Base-by-base conservation (phyloP, 2,888 invertebrate genomes). In the Operophtera brumata region DNA sequence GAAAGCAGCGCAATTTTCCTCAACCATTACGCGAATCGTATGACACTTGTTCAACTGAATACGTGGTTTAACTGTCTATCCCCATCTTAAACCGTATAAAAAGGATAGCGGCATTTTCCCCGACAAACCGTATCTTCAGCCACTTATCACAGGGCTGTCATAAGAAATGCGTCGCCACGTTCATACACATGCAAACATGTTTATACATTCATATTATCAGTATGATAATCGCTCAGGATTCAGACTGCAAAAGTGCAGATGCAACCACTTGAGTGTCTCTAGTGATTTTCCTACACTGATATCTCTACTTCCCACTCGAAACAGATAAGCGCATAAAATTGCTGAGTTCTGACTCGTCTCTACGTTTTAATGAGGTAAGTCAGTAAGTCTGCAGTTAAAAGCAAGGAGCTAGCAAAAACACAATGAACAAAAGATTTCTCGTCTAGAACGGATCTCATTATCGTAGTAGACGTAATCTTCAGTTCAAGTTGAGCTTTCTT, bases 211-310 rank as follows among this genome's bases (percentile, higher is more conserved):
- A 54, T 37, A 52, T 70, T 70, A 78, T 76, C 73, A 34, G 67
- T 41, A 49, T 42, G 67, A 71, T 75, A 65, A 79, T 78, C 75
- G 59, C 57, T 46, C 63, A 49, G 59, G 65, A 70, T 67, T 69
- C 55, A 57, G 51, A 64, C 59, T 55, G 46, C 52, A 48, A 36
- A 34, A 45, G 56, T 57, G 68, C 64, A 62, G 59, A 54, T 60
- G 61, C 60, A 53, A 55, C 52, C 71, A 69, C 70, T 72, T 69
- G 64, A 70, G 69, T 65, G 67, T 62, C 65, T 59, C 62, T 64
- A 58, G 66, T 62, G 57, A 62, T 68, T 66, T 69, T 71, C 63
- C 62, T 61, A 66, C 68, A 64, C 62, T 57, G 73, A 78, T 78
- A 57, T 26, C 51, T 47, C 46, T 12, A 69, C 35, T 30, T 36